A percentile compares a stretch with the other conserved stretches of the same genome.
Conservation (phyloP, 2,113 vertebrate species). For the Nothocercus julius region DNA sequence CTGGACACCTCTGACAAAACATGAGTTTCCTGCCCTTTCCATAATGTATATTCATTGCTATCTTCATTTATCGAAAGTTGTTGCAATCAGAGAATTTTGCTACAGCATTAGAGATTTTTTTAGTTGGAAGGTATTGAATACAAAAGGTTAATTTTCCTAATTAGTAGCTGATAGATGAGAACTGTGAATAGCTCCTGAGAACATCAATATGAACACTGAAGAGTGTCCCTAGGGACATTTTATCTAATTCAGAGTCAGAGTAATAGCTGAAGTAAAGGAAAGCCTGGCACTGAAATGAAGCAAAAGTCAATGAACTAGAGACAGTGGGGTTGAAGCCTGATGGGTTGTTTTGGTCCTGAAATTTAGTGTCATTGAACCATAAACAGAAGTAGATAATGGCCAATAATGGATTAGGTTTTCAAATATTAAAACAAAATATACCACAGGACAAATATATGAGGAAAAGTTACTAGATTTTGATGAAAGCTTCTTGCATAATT, state of each 20-base stretch:
- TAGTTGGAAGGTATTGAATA: constrained; percentile 23
- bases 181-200: constrained; percentile 23
- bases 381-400: neutral
- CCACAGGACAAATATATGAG: constrained; percentile 1
- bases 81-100: constrained; percentile 6
- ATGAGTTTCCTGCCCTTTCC: neutral
- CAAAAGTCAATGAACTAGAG: constrained; percentile 39
- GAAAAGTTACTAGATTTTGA: constrained; percentile 33
- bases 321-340: constrained; percentile 16
- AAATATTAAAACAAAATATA: constrained; percentile 36
- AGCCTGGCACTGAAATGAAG: constrained; percentile 26
- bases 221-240: constrained; percentile 22
- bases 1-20: neutral
- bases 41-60: neutral
- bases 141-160: constrained; percentile 70
- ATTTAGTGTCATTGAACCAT: constrained; percentile 4
- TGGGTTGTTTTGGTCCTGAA: constrained; percentile 10
- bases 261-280: constrained; percentile 47
- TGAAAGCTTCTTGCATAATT: constrained; percentile 14
- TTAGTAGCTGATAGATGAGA: constrained; percentile 66
- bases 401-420: neutral
- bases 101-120: constrained; percentile 43
- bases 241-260: constrained; percentile 50
- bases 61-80: neutral
- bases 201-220: constrained; percentile 47